Conservation (phyloP, 2,888 invertebrate species). For the Tenthredo distinguenda region DNA sequence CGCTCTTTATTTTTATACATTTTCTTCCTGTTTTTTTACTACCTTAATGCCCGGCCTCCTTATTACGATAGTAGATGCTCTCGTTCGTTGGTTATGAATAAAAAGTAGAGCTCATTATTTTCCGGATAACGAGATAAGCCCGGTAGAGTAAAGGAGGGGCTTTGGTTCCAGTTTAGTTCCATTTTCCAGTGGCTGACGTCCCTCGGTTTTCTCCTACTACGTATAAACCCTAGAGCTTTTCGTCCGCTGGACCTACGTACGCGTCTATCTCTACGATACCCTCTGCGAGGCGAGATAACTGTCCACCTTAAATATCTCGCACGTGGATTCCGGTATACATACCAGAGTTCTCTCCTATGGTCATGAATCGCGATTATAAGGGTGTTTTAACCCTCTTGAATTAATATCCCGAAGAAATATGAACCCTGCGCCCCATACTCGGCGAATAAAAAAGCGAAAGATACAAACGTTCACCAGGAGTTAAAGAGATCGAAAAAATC, state of each 20-base stretch:
- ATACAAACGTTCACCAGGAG: not conserved
- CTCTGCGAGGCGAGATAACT: not conserved
- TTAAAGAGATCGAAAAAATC: not conserved
- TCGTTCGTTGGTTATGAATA: conserved; percentile 48
- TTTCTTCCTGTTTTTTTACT: not conserved
- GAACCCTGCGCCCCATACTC: not conserved
- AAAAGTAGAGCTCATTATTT: conserved; percentile 57
- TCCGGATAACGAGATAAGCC: conserved; percentile 56
- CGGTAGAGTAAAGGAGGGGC: conserved; percentile 51
- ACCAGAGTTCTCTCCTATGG: not conserved
- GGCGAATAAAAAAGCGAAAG: not conserved
- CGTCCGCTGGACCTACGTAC: not conserved
- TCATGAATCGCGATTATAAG: conserved; percentile 13
- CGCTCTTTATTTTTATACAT: not conserved
- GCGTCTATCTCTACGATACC: conserved; percentile 16
- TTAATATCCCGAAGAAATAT: not conserved
- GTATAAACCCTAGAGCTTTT: not conserved
- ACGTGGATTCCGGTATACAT: not conserved
- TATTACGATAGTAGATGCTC: conserved; percentile 27
- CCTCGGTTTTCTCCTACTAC: not conserved
- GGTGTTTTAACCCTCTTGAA: not conserved
- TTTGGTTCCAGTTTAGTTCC: conserved; percentile 49
- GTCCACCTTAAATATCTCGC: conserved; percentile 24
- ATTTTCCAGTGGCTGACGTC: conserved; percentile 45
- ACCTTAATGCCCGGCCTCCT: not conserved